Conservation (phyloP, 2,113 vertebrate genomes). For the Camelus dromedarius region DNA sequence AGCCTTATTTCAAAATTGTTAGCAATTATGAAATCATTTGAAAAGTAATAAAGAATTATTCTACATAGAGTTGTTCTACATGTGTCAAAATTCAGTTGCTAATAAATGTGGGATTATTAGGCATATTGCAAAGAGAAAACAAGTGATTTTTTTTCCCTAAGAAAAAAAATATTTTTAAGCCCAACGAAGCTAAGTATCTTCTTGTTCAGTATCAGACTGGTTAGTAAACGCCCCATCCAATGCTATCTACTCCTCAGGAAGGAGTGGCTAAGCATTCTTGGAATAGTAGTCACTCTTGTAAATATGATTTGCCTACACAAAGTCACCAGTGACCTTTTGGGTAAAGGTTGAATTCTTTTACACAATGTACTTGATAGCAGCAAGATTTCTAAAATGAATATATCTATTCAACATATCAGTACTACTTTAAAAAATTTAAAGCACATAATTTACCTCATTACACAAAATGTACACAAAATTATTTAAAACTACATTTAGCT, state of each 20-base stretch:
- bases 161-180: background rate
- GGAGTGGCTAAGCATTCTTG: conserved; percentile 59
- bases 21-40: background rate
- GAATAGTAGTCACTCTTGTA: conserved; percentile 76
- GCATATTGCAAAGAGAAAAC: background rate
- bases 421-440: conserved; percentile 3
- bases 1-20: background rate
- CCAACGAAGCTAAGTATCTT: background rate
- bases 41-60: background rate
- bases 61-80: background rate
- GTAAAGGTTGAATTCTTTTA: conserved; percentile 55
- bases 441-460: background rate
- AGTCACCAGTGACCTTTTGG: conserved; percentile 63
- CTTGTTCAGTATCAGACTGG: conserved; percentile 65
- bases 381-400: conserved; percentile 68
- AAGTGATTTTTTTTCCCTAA: accelerated
- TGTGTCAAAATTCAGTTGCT: background rate
- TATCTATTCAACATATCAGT: background rate
- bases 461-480: background rate
- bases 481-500: conserved; percentile 6
- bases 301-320: conserved; percentile 74
- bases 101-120: background rate
- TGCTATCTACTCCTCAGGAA: conserved; percentile 73
- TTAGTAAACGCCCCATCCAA: conserved; percentile 71
- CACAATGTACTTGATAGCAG: conserved; percentile 69